A percentile compares a stretch with the other conserved stretches of the same genome.
These are phyloP conservation scores for Notodonta dromedarius DNA, from an alignment of 2,888 invertebrate genomes.

Conservation along the genomic window DNA sequence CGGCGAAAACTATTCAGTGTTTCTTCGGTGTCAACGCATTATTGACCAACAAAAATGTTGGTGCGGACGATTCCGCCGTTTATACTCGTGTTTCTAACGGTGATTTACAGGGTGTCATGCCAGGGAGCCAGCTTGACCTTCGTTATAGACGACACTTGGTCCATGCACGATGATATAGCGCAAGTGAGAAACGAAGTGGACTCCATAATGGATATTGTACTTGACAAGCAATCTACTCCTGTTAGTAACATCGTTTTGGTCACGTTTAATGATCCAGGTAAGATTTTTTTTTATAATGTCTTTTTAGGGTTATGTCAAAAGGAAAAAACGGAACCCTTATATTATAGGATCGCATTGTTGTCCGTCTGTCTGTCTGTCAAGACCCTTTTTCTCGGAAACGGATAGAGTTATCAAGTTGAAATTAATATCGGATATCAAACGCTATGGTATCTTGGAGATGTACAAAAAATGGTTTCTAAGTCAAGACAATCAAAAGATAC, in stretches of 20 bases:
- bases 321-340: too few relatives aligned
- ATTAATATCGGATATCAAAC: too few relatives aligned
- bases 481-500: too few relatives aligned
- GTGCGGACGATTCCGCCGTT: not conserved
- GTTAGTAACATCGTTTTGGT: not conserved
- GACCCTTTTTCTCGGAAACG: too few relatives aligned
- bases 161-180: not conserved
- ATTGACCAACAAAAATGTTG: not conserved
- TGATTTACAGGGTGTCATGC: conserved; percentile 1
- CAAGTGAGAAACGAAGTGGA: conserved; percentile 3
- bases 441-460: too few relatives aligned
- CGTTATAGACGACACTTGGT: conserved; percentile 3
- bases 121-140: not conserved
- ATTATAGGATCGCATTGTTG: too few relatives aligned
- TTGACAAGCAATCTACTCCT: not conserved
- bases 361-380: too few relatives aligned
- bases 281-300: not conserved
- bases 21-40: not conserved
- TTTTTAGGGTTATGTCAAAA: too few relatives aligned
- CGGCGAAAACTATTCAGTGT: not conserved
- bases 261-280: conserved; percentile 6
- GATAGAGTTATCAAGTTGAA: too few relatives aligned
- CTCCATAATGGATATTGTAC: not conserved
- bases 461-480: too few relatives aligned
- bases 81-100: not conserved